Base-by-base conservation (phyloP, 35 echinoderm and acorn worm genomes). In the Holothuria glaberrima region DNA sequence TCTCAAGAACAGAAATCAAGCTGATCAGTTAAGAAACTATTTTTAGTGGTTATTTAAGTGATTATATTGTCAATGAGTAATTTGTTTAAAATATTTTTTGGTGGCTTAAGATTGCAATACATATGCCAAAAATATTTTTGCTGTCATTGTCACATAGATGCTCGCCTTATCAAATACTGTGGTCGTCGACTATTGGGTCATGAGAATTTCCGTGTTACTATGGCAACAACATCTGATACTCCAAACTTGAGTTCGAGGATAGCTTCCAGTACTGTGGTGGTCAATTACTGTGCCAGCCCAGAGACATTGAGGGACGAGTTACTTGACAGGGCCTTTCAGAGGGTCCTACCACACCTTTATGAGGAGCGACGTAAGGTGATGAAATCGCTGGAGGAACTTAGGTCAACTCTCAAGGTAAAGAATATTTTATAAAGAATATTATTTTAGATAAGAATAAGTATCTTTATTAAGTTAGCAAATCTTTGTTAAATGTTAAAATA, bases 101-200 rank as follows among this genome's bases (percentile, higher is more conserved):
- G n/a, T n/a, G n/a, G 7, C 36, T 4, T 41, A 41, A 41, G 7
- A 41, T 41, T 41, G 2, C 36, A 2, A 4, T 41, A 41, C 36
- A 41, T 41, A 41, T 41, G 7, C 7, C 2, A 2, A 41, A 4
- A 41, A 41, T 41, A 9, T 54, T 17, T 54, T 54, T 54, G 50
- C 13, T 54, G 13, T 54, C 36, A 5, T 54, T 54, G 12, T 54
- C 17, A 17, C 28, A 65, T 82, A 99, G 97, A 99, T 83, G 93
- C 97, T 41, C 80, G 97, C 25, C 91, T 99, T 26, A 99, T 99
- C 88, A 94, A 94, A 50, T 99, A 99, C 86, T 99, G 93, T 71
- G 93, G 97, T 4, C 91, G 97, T 0, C 88, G 97, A 20, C 81
- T 99, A 9, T 93, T 99, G 1, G 94, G 93, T 28, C 91, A 93